Evolutionary conservation across 2,113 vertebrate genomes (phyloP).

Genomic region (Rhadina sibilatrix): DNA sequence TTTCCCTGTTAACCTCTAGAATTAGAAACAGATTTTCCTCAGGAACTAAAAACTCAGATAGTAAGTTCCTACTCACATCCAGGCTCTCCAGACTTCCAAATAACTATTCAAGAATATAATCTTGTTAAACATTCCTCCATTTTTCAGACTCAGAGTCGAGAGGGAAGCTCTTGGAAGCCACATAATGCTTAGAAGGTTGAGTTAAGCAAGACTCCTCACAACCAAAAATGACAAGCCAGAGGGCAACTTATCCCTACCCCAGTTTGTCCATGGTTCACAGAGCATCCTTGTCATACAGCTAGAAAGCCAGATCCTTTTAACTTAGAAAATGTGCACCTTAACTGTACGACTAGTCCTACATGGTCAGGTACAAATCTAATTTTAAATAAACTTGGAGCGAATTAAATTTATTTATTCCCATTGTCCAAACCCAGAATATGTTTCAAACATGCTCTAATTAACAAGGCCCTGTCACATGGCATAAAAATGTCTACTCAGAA

Average conservation of each 20-base stretch:
- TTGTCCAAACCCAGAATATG: not conserved
- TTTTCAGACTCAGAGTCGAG: not conserved
- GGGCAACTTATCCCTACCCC: not conserved
- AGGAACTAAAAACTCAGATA: not conserved
- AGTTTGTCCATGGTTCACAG: not conserved
- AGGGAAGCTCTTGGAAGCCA: not conserved
- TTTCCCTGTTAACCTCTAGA: not conserved
- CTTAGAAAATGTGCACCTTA: not conserved
- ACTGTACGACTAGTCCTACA: not conserved
- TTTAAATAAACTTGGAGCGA: not conserved
- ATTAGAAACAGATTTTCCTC: not conserved
- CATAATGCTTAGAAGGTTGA: not conserved
- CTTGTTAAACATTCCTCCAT: not conserved
- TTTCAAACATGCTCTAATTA: not conserved
- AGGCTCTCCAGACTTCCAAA: not conserved
- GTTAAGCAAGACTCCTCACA: not conserved
- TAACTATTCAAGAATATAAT: not conserved
- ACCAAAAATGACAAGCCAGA: not conserved
- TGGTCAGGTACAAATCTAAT: not conserved
- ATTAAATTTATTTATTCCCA: not conserved
- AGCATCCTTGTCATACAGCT: rapidly evolving
- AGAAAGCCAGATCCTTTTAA: not conserved
- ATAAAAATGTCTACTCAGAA: not conserved
- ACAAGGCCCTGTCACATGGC: not conserved
- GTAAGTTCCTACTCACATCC: not conserved